Evolutionary conservation across 2,797 vertebrate genomes (phyloP).

Genomic region (Enoplosus armatus): DNA sequence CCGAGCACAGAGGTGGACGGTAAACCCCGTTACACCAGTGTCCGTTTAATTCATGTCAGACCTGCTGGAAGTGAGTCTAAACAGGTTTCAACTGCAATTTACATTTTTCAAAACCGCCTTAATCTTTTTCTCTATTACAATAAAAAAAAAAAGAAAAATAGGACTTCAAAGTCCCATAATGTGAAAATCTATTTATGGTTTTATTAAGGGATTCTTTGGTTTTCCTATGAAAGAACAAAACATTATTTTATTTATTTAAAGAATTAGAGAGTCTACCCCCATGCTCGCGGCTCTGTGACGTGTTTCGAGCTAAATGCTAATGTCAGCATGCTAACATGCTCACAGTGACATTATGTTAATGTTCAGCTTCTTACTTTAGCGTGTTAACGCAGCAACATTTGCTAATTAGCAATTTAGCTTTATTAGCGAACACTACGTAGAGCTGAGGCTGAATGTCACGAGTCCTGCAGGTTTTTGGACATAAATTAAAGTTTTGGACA

Average conservation of each 20-base stretch:
- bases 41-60: background rate
- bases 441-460: background rate
- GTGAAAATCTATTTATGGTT: background rate
- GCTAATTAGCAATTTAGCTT: background rate
- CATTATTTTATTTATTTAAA: too few relatives aligned
- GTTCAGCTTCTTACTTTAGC: background rate
- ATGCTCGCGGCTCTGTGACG: background rate
- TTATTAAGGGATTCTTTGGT: background rate
- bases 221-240: background rate
- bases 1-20: slow-evolving; percentile 29
- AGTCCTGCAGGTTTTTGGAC: background rate
- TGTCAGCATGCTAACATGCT: background rate
- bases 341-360: background rate
- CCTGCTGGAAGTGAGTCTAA: background rate
- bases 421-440: background rate
- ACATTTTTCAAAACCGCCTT: too few relatives aligned
- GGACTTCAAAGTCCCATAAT: background rate
- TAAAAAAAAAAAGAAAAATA: background rate
- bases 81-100: background rate
- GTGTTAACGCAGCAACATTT: background rate
- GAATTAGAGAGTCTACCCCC: too few relatives aligned
- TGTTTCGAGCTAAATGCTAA: background rate
- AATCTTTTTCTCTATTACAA: background rate
- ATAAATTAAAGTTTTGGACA: background rate
- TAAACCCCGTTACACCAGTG: background rate